phyloP scores from a whole-genome alignment of 2,888 invertebrate genomes.

The Drosophila monieri region DNA sequence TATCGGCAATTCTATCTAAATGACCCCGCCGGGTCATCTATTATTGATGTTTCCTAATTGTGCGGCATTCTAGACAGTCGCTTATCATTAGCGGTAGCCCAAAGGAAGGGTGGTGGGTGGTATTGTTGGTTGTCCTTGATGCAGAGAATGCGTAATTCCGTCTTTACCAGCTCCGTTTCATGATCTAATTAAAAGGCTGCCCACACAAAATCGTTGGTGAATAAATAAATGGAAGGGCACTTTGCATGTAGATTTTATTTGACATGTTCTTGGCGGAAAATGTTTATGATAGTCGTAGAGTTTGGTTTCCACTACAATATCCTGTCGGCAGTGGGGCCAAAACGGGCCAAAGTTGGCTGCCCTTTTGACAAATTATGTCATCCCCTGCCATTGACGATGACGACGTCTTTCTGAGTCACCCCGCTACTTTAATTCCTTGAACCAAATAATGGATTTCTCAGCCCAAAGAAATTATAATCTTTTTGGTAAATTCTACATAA shows the following conservation, averaged over 20 bases:
- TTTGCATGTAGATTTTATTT: constrained; percentile 64
- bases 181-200: constrained; percentile 48
- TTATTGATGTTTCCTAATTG: constrained; percentile 44
- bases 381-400: constrained; percentile 50
- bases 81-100: constrained; percentile 33
- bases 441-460: background rate
- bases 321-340: constrained; percentile 9
- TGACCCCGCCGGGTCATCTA: constrained; percentile 34
- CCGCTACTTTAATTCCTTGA: constrained; percentile 12
- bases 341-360: constrained; percentile 26
- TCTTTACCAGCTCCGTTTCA: constrained; percentile 10
- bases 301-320: constrained; percentile 21
- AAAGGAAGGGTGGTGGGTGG: background rate
- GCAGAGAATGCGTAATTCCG: constrained; percentile 10
- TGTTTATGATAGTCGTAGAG: constrained; percentile 31
- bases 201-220: constrained; percentile 17
- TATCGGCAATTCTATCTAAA: constrained; percentile 41
- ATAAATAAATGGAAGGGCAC: constrained; percentile 8
- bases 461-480: background rate
- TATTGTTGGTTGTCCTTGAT: constrained; percentile 5
- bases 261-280: constrained; percentile 40
- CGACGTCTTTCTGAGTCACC: constrained; percentile 43
- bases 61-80: constrained; percentile 21
- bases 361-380: constrained; percentile 58
- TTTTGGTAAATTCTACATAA: background rate